Evolutionary conservation across 2,113 vertebrate genomes (phyloP).

Genomic region (Scomber scombrus): DNA sequence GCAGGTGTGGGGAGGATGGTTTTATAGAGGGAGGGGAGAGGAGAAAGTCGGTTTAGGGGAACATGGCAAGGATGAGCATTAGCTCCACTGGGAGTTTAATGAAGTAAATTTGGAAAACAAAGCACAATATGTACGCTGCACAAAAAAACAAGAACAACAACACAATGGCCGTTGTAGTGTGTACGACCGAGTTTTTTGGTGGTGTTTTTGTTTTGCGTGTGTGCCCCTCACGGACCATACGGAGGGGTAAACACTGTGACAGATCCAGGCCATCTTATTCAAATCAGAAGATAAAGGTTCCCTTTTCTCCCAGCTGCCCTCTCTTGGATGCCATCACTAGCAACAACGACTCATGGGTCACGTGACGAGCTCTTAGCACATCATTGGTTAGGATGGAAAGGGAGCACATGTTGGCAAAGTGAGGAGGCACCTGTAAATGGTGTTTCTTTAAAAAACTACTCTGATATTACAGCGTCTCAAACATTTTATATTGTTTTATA

Average conservation of each 20-base stretch:
- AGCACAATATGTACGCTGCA: constrained; percentile 63
- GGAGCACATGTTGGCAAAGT: background rate
- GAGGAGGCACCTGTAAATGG: background rate
- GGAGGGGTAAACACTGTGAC: constrained; percentile 93
- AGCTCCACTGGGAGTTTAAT: constrained; percentile 53
- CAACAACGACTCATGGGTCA: constrained; percentile 82
- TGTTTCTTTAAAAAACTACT: background rate
- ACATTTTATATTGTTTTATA: background rate
- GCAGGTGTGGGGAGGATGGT: constrained; percentile 73
- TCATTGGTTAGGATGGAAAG: constrained; percentile 18
- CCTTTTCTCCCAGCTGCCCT: constrained; percentile 91
- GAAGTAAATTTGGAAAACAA: constrained; percentile 67
- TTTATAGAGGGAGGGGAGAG: constrained; percentile 56
- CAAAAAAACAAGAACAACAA: constrained; percentile 72
- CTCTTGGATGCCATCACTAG: constrained; percentile 86
- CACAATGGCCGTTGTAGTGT: constrained; percentile 87
- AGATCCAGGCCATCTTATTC: constrained; percentile 99
- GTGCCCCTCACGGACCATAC: constrained; percentile 90
- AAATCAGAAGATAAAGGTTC: constrained; percentile 96
- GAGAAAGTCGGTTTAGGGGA: constrained; percentile 38
- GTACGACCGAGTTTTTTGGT: constrained; percentile 34
- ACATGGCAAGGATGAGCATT: constrained; percentile 55
- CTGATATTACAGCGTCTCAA: background rate
- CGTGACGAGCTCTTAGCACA: constrained; percentile 8
- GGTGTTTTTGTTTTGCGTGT: constrained; percentile 81